Evolutionary conservation across 2,888 invertebrate species (phyloP).

Genomic region (Lasioglossum malachurum): DNA sequence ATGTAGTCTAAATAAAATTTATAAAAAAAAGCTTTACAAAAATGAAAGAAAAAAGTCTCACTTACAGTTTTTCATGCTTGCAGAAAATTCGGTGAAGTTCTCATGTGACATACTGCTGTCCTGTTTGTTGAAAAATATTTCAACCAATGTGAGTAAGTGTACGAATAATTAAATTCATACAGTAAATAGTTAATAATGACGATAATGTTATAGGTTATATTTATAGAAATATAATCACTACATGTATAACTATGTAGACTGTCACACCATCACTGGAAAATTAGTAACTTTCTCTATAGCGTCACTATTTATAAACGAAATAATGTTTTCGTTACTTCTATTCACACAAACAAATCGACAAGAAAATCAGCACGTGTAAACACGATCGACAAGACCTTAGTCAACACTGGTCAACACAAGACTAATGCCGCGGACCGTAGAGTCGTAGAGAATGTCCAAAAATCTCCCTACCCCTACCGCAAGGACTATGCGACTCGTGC

Average conservation of each 20-base stretch:
- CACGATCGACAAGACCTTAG: neutral
- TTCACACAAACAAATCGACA: neutral
- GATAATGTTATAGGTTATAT: constrained; percentile 30
- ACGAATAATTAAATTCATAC: neutral
- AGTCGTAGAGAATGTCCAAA: too few relatives aligned
- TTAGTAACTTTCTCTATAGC: neutral
- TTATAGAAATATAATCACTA: neutral
- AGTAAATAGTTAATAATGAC: neutral
- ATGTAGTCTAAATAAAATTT: neutral
- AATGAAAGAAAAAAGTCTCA: neutral
- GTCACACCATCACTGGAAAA: too few relatives aligned
- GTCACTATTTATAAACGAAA: neutral
- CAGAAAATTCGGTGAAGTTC: neutral
- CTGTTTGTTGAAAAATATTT: neutral
- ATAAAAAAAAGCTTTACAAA: neutral
- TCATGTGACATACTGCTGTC: neutral
- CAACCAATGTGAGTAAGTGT: neutral
- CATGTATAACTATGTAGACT: neutral
- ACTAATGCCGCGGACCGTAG: neutral
- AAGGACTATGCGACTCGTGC: too few relatives aligned
- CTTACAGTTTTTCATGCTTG: constrained; percentile 42
- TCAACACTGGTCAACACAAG: neutral
- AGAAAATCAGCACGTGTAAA: neutral
- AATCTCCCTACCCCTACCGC: too few relatives aligned
- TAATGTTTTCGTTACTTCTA: neutral